A percentile compares a stretch with the other conserved stretches of the same genome.
phyloP scores from a whole-genome alignment of 2,797 vertebrate genomes.

The Mus caroli region DNA sequence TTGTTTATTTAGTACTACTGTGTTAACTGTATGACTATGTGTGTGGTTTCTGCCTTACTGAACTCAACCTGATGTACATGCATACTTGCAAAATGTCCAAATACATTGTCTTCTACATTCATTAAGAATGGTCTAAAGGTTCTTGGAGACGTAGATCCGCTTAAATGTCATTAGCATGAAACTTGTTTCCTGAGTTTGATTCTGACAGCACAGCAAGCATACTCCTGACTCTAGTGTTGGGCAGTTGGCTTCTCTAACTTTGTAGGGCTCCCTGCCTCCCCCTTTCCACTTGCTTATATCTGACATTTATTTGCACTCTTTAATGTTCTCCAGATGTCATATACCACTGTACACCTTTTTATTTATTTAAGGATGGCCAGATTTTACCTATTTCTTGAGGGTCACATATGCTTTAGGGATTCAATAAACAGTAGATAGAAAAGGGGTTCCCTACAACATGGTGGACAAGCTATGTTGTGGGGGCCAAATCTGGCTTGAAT shows the following conservation, averaged over 20 bases:
- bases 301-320: neutral
- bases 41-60: neutral
- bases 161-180: neutral
- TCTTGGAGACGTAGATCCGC: neutral
- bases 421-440: neutral
- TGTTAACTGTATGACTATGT: neutral
- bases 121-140: neutral
- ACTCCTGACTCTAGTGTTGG: neutral
- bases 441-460: neutral
- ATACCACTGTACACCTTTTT: neutral
- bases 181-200: neutral
- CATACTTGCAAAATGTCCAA: neutral
- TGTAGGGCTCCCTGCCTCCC: neutral
- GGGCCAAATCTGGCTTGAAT: neutral
- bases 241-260: neutral
- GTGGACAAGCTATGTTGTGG: neutral
- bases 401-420: neutral
- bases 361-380: neutral
- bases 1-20: neutral
- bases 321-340: neutral
- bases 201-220: neutral
- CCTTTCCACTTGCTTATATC: neutral
- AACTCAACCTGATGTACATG: neutral
- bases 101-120: neutral
- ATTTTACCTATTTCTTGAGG: neutral